Evolutionary conservation across 2,888 invertebrate genomes (phyloP), one percentile per base, ranked within the genome.

Genomic region (Agonum fuliginosum): DNA sequence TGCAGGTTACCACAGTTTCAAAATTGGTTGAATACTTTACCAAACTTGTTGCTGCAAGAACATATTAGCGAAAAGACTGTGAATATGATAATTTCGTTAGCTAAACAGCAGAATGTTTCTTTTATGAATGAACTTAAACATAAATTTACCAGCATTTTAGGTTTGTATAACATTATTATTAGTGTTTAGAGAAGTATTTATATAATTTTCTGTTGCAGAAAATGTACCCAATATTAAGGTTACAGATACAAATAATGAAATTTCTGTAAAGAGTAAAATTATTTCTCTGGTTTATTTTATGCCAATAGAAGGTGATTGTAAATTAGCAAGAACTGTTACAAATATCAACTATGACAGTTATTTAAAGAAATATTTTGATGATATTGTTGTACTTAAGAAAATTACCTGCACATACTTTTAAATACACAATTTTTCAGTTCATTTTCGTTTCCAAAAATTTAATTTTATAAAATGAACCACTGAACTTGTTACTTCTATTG

Each of bases 81-180:
- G n/a, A 83, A 89, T 74, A 90, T 90, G 3, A 86, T 93, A 79
- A 88, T 90, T 12, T 87, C 88, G 79, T 88, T 93, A 83, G 90
- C 91, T 17, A 88, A 90, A 67, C 88, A 89, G 71, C 89, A 88
- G 79, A 91, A 90, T 82, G 78, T 75, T 12, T 84, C 85, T 8
- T 91, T 92, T 79, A 87, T 91, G 80, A 79, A 83, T 3, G 86
- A 89, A 0, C 82, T 92, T 0, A 86, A 86, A 46, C 84, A 87
- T 0, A 87, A 88, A 54, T 81, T 89, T 6, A 79, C 83, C 0
- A 81, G 84, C 10, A 89, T 92, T 43, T 84, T 92, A n/a, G 82
- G 86, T 85, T 81, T 80, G 76, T 78, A 67, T 74, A 24, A 58
- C 46, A 37, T 34, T 62, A n/a, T n/a, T n/a, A n/a, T n/a, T 41